These are phyloP conservation scores for Pteronotus mesoamericanus DNA, from an alignment of 2,797 vertebrate species.

Conservation along the genomic window DNA sequence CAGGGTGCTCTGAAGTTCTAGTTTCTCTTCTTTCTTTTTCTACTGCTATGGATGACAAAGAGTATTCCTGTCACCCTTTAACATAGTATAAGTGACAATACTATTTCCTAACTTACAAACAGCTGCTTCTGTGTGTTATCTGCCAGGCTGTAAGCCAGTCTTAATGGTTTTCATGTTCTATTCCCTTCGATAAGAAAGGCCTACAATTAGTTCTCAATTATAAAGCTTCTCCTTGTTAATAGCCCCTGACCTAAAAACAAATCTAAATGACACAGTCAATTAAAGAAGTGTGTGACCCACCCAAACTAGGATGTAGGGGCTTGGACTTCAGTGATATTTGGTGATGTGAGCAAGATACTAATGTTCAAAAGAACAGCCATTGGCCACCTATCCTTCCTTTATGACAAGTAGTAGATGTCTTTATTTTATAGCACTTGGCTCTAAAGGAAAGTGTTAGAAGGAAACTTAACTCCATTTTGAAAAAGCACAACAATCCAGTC, in stretches of 20 bases:
- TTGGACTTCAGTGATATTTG: not conserved
- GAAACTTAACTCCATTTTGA: not conserved
- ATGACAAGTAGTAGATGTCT: not conserved
- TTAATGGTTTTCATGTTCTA: constrained; percentile 2
- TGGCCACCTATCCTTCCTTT: not conserved
- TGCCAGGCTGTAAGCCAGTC: not conserved
- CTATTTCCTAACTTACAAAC: not conserved
- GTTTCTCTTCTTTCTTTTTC: not conserved
- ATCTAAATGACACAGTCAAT: constrained; percentile 15
- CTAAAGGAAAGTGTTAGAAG: not conserved
- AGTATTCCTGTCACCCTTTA: not conserved
- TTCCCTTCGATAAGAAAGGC: constrained; percentile 35
- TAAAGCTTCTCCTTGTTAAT: constrained; percentile 35
- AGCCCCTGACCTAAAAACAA: not conserved
- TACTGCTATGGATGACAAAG: not conserved
- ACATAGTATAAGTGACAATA: not conserved
- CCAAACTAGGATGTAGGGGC: not conserved
- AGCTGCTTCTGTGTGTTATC: not conserved
- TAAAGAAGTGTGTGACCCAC: not conserved
- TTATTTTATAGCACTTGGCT: not conserved
- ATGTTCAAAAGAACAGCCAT: not conserved
- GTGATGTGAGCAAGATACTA: not conserved
- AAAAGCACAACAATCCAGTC: not conserved
- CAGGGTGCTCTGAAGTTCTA: not conserved
- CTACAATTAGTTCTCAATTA: constrained; percentile 32